Conservation (phyloP, 37 sponge, comb jelly and placozoan genomes). For the Agelas oroides region DNA sequence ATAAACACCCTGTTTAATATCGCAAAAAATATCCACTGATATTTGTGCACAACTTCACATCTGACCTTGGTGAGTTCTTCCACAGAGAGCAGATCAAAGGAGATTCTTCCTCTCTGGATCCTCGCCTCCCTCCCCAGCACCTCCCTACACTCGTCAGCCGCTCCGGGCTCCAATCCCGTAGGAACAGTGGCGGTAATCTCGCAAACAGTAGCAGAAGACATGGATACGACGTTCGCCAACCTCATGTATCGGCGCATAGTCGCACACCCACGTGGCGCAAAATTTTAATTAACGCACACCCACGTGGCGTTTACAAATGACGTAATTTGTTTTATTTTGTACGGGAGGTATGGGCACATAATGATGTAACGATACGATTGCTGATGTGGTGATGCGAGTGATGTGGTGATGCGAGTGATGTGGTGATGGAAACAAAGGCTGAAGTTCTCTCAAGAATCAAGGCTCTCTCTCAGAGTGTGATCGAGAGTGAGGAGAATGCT, state of each 20-base stretch:
- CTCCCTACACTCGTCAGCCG: conserved; percentile 65
- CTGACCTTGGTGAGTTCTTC: conserved; percentile 33
- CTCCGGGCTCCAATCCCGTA: conserved; percentile 73
- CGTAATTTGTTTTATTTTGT: too few species aligned
- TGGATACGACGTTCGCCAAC: neutral
- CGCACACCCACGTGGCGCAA: neutral
- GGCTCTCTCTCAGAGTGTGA: conserved; percentile 23
- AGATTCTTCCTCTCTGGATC: conserved; percentile 34
- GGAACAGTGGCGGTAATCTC: conserved; percentile 62
- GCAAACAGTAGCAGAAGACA: neutral
- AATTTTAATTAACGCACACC: neutral
- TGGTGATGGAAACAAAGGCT: too few species aligned
- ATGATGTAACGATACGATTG: too few species aligned
- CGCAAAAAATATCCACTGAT: too few species aligned
- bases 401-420: too few species aligned
- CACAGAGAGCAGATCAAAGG: neutral
- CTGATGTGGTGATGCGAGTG: too few species aligned
- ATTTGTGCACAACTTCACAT: too few species aligned
- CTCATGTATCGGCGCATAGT: too few species aligned
- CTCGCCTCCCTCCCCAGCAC: conserved; percentile 17
- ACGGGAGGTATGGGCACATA: too few species aligned
- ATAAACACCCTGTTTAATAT: too few species aligned
- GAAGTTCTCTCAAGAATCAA: neutral
- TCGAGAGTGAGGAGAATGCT: conserved; percentile 51
- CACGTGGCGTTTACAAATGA: neutral